Conservation (phyloP, 2,113 vertebrate species). For the Cynoglossus semilaevis region DNA sequence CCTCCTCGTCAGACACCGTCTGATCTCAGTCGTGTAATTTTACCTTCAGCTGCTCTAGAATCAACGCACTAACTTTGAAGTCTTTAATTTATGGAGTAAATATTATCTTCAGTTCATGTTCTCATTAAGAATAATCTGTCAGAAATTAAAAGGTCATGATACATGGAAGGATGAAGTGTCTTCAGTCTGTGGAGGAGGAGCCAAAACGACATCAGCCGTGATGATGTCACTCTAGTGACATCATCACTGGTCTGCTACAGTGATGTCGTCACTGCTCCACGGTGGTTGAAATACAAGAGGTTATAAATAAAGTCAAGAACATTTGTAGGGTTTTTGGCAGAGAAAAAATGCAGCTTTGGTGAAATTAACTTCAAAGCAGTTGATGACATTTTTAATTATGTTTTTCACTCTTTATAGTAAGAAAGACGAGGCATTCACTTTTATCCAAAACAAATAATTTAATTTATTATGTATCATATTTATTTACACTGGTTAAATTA, state of each 20-base stretch:
- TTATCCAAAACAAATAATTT: constrained; percentile 71
- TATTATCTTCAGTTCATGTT: background rate
- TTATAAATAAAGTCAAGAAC: too few relatives aligned
- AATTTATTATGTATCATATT: constrained; percentile 72
- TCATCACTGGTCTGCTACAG: too few relatives aligned
- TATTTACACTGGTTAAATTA: constrained; percentile 74
- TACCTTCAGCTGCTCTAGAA: background rate
- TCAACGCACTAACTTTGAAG: too few relatives aligned
- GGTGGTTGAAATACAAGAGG: too few relatives aligned
- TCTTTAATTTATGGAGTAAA: background rate
- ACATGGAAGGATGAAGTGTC: background rate
- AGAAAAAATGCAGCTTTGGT: too few relatives aligned
- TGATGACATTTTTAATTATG: too few relatives aligned
- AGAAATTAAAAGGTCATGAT: constrained; percentile 23
- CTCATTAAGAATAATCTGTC: background rate
- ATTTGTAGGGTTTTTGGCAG: too few relatives aligned
- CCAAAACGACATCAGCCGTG: too few relatives aligned
- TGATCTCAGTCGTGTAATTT: background rate
- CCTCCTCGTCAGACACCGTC: background rate
- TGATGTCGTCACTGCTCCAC: too few relatives aligned
- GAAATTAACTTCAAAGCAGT: too few relatives aligned
- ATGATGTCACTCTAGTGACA: too few relatives aligned
- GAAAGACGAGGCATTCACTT: background rate
- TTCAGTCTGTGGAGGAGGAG: background rate
- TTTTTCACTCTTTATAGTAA: too few relatives aligned